phyloP scores from a whole-genome alignment of 2,113 vertebrate species.

The Rhynchopsitta pachyrhyncha region DNA sequence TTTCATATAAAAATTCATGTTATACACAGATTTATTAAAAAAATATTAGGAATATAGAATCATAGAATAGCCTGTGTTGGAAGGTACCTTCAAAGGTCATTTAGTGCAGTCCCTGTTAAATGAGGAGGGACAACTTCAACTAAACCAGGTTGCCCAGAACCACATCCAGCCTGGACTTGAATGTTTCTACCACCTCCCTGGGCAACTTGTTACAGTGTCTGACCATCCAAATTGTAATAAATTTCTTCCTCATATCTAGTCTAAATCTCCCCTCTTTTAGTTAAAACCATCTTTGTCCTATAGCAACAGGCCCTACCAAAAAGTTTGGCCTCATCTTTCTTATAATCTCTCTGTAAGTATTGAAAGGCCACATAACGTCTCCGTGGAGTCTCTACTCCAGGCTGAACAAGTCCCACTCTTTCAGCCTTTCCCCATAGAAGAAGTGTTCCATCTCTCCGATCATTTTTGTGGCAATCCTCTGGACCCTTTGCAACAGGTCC shows the following conservation, averaged over 20 bases:
- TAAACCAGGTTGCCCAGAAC: not conserved
- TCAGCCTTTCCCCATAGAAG: not conserved
- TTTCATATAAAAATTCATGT: not conserved
- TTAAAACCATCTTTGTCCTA: not conserved
- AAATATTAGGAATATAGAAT: not conserved
- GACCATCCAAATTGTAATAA: not conserved
- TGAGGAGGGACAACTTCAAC: not conserved
- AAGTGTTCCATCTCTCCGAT: not conserved
- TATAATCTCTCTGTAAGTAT: not conserved
- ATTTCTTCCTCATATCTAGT: not conserved
- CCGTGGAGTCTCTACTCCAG: not conserved
- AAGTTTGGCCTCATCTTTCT: not conserved
- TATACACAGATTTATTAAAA: not conserved
- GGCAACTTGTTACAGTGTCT: not conserved
- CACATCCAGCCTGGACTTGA: not conserved
- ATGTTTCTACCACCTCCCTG: not conserved
- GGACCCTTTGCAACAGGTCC: not conserved
- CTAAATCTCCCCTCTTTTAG: not conserved
- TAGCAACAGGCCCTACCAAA: fast-evolving
- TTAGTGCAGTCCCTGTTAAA: not conserved
- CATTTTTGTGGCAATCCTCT: not conserved
- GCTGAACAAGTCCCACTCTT: not conserved
- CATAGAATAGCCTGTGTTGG: not conserved
- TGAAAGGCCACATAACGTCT: fast-evolving
- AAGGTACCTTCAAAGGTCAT: not conserved